Evolutionary conservation across 2,888 invertebrate genomes (phyloP), one percentile per base, ranked within the genome.

Genomic region (Dryocosmus kuriphilus): DNA sequence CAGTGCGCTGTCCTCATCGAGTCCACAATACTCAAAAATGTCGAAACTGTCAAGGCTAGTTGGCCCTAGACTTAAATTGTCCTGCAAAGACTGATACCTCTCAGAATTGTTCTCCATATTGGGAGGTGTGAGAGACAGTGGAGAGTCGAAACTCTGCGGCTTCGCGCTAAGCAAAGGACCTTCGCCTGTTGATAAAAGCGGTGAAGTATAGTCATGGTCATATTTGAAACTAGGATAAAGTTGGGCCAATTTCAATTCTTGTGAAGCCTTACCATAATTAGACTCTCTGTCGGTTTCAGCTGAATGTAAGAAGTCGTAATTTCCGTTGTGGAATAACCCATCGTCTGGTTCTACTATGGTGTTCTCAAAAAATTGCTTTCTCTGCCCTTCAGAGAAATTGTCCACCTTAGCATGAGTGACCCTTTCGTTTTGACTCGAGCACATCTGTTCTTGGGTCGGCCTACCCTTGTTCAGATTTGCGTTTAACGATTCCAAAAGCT

Each of bases 401-500:
- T 16, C 0, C 16, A 6, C 27, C 60, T 24, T 24, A 4, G 5
- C 11, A 2, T 7, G 60, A 5, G 14, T 16, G 16, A 27, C 2
- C 27, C 5, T n/a, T 27, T 32, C 32, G 32, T 30, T 30, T 51
- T 30, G 51, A 71, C n/a, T 51, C n/a, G 51, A 71, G 32, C 9
- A 30, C 46, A 19, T 11, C 27, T 30, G 24, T 24, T 30, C 46
- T 30, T 7, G 30, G 14, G 30, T 75, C 0, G 76, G 73, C 14
- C 78, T 60, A 22, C 74, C 63, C 1, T 57, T 80, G 9, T 65
- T 78, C 1, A 91, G 80, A 4, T 86, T 85, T 22, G 87, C 83
- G 61, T 90, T 90, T 77, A 94, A 92, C 1, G 92, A 91, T 80
- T 91, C 92, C n/a, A 94, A 86, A 22, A 94, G 87, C 32, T 88